Base-by-base conservation (phyloP, 2,888 invertebrate genomes). In the Catocala fraxini region DNA sequence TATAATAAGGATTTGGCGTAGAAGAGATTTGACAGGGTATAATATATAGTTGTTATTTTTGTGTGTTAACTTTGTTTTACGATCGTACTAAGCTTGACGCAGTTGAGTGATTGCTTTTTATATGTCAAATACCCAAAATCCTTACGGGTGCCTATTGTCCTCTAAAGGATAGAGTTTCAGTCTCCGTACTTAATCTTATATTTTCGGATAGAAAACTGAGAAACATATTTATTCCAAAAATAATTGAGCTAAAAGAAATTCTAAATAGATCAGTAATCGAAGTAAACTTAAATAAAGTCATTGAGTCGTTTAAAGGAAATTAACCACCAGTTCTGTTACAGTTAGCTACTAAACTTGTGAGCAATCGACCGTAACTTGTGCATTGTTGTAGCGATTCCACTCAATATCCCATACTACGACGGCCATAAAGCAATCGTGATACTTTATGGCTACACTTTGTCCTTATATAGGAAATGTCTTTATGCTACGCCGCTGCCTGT, bases 351-450 rank as follows among this genome's bases (percentile, higher is more conserved):
- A 52, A 59, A 66, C 62, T 52, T 65, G 51, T 53, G 47, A 59
- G 58, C 72, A 60, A 65, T 69, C 52, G 52, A 60, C 52, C 53
- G 52, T 43, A 63, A 72, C 57, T 72, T 72, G 58, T 52, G 46
- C 57, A 59, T 60, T 69, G 69, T 65, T 58, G 62, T 55, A 69
- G 46, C 51, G 33, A 69, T 72, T 72, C 56, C 56, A 69, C 52
- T 62, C 61, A 71, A 69, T 71, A 59, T 54, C 52, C 65, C 54
- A 58, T 62, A 48, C 46, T 49, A 13, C 42, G n/a, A 15, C 13
- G 11, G 41, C 45, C 48, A 52, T 52, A 12, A 51, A 15, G 2
- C 25, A 54, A n/a, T 43, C 42, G 39, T 25, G 12, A 48, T 46
- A 3, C n/a, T 54, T 53, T 54, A 34, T 34, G 34, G 6, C 42